phyloP scores from a whole-genome alignment of 2,888 invertebrate species.

The Ommatoiulus sabulosus region DNA sequence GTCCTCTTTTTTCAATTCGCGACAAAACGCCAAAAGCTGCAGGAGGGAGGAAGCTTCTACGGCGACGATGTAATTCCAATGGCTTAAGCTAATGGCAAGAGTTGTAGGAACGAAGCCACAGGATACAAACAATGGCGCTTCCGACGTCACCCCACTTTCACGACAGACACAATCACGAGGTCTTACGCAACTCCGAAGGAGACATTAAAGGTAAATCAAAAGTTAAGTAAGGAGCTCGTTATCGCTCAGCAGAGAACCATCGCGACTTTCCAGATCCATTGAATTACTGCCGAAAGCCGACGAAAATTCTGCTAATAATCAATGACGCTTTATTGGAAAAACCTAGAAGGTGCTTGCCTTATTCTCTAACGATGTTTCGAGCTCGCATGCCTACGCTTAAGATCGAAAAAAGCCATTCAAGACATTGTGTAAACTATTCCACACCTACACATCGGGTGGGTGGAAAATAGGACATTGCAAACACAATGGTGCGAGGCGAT shows the following conservation, averaged over 20 bases:
- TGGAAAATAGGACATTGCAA: too few relatives aligned
- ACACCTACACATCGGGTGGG: too few relatives aligned
- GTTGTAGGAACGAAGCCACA: background rate
- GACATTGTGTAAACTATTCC: too few relatives aligned
- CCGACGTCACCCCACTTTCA: background rate
- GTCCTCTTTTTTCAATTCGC: background rate
- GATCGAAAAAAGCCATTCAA: background rate
- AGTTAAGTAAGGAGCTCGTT: background rate
- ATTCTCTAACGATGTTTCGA: background rate
- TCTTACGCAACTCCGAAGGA: background rate
- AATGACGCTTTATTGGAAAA: background rate
- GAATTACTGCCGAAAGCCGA: background rate
- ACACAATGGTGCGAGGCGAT: too few relatives aligned
- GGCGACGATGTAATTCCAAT: background rate
- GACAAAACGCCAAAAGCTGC: background rate
- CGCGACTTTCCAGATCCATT: background rate
- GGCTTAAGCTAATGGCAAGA: background rate
- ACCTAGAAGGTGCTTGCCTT: background rate
- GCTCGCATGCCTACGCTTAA: background rate
- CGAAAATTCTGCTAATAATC: background rate
- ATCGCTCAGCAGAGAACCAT: background rate
- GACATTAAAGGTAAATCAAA: background rate
- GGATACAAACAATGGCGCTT: background rate
- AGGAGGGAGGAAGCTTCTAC: background rate
- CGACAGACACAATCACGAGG: background rate